A percentile compares a stretch with the other conserved stretches of the same genome.
Conservation (phyloP, 1,140 invertebrate species). For the Monomorium pharaonis region DNA sequence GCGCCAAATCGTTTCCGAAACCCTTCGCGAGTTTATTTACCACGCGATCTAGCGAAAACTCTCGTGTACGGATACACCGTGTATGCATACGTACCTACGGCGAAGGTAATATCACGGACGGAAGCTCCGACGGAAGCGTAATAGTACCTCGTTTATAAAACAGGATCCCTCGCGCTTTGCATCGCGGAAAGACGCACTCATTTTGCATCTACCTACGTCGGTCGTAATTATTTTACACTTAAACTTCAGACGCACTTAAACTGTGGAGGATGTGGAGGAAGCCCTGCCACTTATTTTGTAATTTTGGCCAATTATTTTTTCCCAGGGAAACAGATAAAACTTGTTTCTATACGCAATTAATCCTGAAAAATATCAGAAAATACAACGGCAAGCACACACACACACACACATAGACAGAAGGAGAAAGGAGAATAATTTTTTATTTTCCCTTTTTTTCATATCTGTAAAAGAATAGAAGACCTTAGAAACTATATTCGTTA, state of each 20-base stretch:
- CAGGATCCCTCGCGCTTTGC: background rate
- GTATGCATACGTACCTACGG: too few relatives aligned
- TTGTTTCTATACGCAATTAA: background rate
- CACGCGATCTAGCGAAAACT: conserved; percentile 9
- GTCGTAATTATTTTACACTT: conserved; percentile 2
- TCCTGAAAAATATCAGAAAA: background rate
- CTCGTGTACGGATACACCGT: background rate
- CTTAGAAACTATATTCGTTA: background rate
- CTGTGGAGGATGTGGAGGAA: background rate
- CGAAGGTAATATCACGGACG: background rate
- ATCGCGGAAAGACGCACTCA: background rate
- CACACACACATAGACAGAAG: too few relatives aligned
- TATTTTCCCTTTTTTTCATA: background rate
- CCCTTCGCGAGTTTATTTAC: background rate
- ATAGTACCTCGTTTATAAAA: conserved; percentile 4
- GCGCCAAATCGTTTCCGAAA: background rate
- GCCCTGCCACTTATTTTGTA: background rate
- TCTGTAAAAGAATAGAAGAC: background rate
- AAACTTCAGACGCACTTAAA: too few relatives aligned
- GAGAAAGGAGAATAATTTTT: background rate
- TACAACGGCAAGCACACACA: background rate
- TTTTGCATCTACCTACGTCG: background rate
- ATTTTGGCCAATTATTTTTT: background rate
- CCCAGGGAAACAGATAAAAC: background rate
- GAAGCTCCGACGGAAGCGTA: background rate